These are phyloP conservation scores for Pseudomyrmex concolor DNA, from an alignment of 1,140 invertebrate species.

Conservation along the genomic window DNA sequence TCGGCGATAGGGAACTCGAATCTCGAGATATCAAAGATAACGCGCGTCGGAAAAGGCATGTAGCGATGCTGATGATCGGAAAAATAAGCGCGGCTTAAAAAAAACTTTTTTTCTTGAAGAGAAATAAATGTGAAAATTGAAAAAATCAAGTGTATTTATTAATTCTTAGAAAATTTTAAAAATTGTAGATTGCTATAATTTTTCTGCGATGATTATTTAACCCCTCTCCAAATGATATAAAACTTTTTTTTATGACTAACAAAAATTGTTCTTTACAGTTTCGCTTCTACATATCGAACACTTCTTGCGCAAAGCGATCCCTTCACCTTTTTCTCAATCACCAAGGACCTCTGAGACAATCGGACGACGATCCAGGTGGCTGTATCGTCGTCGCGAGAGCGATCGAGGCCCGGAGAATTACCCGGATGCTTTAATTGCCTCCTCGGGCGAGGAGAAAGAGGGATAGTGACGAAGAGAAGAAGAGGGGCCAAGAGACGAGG, in stretches of 20 bases:
- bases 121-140: not conserved
- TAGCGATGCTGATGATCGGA: not conserved
- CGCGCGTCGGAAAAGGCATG: not conserved
- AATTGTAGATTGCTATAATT: not conserved
- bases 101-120: not conserved
- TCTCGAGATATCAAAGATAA: not conserved
- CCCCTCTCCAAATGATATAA: no score
- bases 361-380: conserved; percentile 35
- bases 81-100: not conserved
- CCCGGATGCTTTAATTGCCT: conserved; percentile 80
- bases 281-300: not conserved
- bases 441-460: conserved; percentile 69
- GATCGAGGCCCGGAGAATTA: conserved; percentile 75
- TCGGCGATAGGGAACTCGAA: not conserved
- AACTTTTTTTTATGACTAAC: no score
- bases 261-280: no score
- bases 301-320: not conserved
- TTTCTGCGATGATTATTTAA: no score
- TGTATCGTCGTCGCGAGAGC: conserved; percentile 58
- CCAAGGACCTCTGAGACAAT: conserved; percentile 27
- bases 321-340: not conserved
- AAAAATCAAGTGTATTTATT: not conserved
- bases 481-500: not conserved
- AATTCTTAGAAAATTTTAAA: not conserved
- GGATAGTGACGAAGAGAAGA: conserved; percentile 10